Evolutionary conservation across 1,140 invertebrate species (phyloP), one percentile per base, ranked within the genome.

Genomic region (Ostrea edulis): DNA sequence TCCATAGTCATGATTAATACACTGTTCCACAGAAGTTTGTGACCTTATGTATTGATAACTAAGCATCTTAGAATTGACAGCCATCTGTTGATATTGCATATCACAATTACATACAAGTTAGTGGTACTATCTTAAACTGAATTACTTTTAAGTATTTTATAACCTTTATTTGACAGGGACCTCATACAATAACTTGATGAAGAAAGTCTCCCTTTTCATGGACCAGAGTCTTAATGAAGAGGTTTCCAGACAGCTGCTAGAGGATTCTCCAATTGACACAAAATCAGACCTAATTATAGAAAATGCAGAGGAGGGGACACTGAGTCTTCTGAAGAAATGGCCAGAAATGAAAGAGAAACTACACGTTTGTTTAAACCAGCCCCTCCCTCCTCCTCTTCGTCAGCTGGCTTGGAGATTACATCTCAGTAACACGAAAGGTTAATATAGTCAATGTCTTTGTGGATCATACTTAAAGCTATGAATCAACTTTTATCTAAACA

Each of bases 211-310:
- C 12, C 82, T 89, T 20, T 55, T 92, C 54, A 90, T 94, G 87
- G 94, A 95, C 82, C 93, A 93, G 84, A 92, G 93, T 77, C 81
- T 95, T n/a, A 95, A 94, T 91, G 91, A 93, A n/a, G 93, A 94
- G n/a, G 92, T 94, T 5, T 92, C 93, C 20, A 84, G 91, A 53
- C 91, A 93, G 86, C 87, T 95, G 22, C 84, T 95, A 81, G 94
- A 94, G 71, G 94, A 95, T 68, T 91, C 90, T 53, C 92, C 92
- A 2, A 90, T 93, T 58, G 93, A 92, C 65, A 94, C 94, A 12
- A 94, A 94, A 62, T 92, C 93, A 77, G 94, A 94, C 82, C 87
- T 95, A 20, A 89, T 95, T 29, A 91, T 94, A 81, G 91, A 92
- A 52, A 89, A 89, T 88, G 92, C 92, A 29, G 92, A 93, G 62